Evolutionary conservation across 2,888 invertebrate genomes (phyloP), one percentile per base, ranked within the genome.

Genomic region (Campopleginae sp.): DNA sequence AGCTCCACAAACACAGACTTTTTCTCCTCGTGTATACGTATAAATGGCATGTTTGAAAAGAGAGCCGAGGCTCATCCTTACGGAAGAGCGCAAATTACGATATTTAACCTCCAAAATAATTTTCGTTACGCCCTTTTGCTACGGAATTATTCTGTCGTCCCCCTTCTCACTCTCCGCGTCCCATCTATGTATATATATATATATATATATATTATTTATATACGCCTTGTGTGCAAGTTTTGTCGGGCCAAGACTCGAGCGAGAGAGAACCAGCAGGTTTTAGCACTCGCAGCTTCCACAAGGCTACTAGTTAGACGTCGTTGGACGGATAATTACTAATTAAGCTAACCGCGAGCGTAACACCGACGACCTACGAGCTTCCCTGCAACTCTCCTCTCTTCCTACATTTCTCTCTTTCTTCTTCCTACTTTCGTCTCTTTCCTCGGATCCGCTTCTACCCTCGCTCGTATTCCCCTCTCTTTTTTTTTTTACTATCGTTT

Each of bases 321-420:
- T 79, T 68, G 79, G 75, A 84, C 80, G 85, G 86, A 87, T 89
- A 89, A 89, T 89, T 89, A 89, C 86, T 89, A 89, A 89, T 89
- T 89, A 89, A 88, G 86, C 71, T 72, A 82, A 77, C 82, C 82
- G 77, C 71, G 65, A 66, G 44, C 65, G 54, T 33, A 72, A 72
- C 71, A 77, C 70, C 71, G 65, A 77, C 72, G 82, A 54, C 71
- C 76, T 54, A 38, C 76, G 51, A 66, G 58, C 14, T 27, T 58
- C 58, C 1, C 27, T 23, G 6, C 38, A 58, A 58, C 10, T 27
- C 19, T 5, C 19, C 51, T 10, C 54, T 54, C 23, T 38, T 2
- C 38, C 38, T 54, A 23, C 12, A 23, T 54, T 4, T 54, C 23
- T 54, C 10, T 54, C 23, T 46, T 17, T 46, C 46, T 51, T 48